A percentile compares a stretch with the other conserved stretches of the same genome.
Conservation (phyloP, 2,113 vertebrate species). For the Columbina picui region DNA sequence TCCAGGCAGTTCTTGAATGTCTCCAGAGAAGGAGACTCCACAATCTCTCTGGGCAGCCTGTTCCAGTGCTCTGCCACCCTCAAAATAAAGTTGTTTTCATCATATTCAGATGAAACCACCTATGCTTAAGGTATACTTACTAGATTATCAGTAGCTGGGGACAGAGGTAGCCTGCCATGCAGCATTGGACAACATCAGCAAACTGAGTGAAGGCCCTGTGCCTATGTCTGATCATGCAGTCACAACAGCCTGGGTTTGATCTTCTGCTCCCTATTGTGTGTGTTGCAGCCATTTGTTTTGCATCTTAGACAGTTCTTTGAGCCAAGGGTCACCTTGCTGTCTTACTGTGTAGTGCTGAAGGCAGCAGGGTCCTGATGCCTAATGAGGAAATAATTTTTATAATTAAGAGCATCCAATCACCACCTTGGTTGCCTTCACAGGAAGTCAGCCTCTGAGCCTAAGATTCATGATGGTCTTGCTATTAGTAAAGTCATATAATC, state of each 20-base stretch:
- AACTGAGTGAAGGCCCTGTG: not conserved
- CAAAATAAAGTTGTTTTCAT: too few species aligned
- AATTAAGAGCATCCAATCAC: constrained; percentile 9
- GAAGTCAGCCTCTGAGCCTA: not conserved
- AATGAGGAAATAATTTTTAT: constrained; percentile 12
- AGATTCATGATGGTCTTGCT: not conserved
- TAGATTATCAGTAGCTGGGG: not conserved
- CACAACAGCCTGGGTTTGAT: not conserved
- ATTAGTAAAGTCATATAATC: not conserved
- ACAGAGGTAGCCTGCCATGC: not conserved
- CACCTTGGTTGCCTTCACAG: not conserved
- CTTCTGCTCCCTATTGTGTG: not conserved
- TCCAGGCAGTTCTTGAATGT: too few species aligned
- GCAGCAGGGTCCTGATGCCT: not conserved
- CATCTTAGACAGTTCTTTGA: not conserved
- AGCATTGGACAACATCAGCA: not conserved
- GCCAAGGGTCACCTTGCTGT: not conserved
- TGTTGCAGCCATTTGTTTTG: not conserved
- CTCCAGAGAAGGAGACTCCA: too few species aligned
- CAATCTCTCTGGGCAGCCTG: too few species aligned
- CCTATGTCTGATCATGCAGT: accelerated
- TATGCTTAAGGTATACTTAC: not conserved
- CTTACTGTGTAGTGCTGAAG: not conserved
- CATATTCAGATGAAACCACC: too few species aligned
- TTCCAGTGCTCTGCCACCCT: too few species aligned